Evolutionary conservation across 2,888 invertebrate species (phyloP), one percentile per base, ranked within the genome.

Genomic region (Diabrotica balteata): DNA sequence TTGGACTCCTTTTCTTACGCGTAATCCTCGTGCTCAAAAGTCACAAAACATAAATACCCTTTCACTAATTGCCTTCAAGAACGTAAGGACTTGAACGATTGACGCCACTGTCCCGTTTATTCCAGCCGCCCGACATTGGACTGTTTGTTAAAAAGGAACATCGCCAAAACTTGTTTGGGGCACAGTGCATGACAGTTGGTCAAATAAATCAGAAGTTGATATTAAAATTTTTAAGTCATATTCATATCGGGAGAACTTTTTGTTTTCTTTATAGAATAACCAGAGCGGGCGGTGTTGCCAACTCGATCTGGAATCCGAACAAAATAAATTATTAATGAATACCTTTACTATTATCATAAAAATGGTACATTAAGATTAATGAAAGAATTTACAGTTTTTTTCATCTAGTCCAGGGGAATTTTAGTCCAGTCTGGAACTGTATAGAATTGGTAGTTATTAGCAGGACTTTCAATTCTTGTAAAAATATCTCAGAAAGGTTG

Each of bases 131-230:
- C 76, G 73, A 73, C 68, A 68, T 72, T 71, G 67, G 68, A 47
- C 54, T 59, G 53, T 58, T 72, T 32, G 32, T 66, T 67, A 63
- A 68, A 73, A 71, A 69, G 71, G 67, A 69, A 68, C 70, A 71
- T 59, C 52, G 66, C 66, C 61, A 73, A 60, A 72, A 74, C 74
- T 74, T 68, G 72, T 70, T 72, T 74, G 72, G 71, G 58, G 58
- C 66, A 69, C 70, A 54, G 44, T 65, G 69, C 70, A 69, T 72
- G 74, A 73, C 77, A 77, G 77, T 77, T 77, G 77, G 74, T 72
- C 75, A 72, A 66, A 77, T 77, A 77, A 77, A 77, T 77, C 77
- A 76, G 73, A 68, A 70, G 72, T 74, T 68, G 73, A 75, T 76
- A 76, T 76, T 76, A 76, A 74, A 75, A 74, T 72, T 73, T 74